Conservation (phyloP, 1,140 invertebrate genomes). For the Tetramorium simillimum region DNA sequence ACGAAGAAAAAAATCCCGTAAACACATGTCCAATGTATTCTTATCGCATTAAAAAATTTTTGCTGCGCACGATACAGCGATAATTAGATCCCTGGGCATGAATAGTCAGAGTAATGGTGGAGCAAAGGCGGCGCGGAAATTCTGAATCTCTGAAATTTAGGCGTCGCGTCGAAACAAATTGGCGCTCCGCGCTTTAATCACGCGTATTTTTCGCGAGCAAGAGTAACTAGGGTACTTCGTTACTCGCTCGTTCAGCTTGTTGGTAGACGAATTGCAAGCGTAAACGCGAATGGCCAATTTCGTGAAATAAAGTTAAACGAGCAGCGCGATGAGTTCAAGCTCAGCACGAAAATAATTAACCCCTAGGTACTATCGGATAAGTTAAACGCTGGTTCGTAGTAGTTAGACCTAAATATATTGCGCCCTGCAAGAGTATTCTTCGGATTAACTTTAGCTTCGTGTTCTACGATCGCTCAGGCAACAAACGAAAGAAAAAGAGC, state of each 20-base stretch:
- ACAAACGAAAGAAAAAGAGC: background rate
- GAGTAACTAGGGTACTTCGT: conserved; percentile 34
- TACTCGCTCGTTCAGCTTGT: conserved; percentile 40
- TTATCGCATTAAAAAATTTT: background rate
- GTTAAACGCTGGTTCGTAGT: conserved; percentile 28
- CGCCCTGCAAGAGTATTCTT: conserved; percentile 20
- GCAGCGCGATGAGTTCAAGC: conserved; percentile 42
- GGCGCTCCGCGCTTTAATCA: background rate
- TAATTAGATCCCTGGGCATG: background rate
- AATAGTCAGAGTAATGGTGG: background rate
- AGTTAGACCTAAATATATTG: conserved; percentile 44
- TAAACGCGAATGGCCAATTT: conserved; percentile 44
- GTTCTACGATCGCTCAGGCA: background rate
- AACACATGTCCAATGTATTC: background rate
- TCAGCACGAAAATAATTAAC: conserved; percentile 51
- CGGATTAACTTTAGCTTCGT: conserved; percentile 34
- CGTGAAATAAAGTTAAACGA: conserved; percentile 48
- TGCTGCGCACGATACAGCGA: background rate
- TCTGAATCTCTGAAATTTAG: conserved; percentile 14
- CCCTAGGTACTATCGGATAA: conserved; percentile 29
- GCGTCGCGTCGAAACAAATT: background rate
- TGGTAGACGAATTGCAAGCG: conserved; percentile 38
- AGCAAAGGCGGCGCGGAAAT: background rate
- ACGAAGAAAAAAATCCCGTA: background rate
- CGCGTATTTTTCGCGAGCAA: background rate